Evolutionary conservation across 1,140 invertebrate genomes (phyloP).

Genomic region (Olivierus martensii): DNA sequence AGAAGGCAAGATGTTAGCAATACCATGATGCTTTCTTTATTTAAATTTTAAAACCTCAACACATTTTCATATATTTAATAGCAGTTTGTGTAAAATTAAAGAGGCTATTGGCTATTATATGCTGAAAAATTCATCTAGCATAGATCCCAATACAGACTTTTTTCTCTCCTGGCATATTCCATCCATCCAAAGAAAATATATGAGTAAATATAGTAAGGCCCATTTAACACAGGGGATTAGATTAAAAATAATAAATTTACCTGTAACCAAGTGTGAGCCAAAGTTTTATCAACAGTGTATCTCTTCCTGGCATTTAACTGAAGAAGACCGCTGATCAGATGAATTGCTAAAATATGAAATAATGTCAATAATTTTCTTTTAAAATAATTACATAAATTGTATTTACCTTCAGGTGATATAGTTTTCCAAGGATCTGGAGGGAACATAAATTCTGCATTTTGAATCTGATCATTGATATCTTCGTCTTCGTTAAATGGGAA

Average conservation of each 20-base stretch:
- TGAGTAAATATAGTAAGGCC: no score
- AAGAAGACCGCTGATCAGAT: constrained; percentile 91
- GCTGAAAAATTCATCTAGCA: no score
- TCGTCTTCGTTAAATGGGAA: constrained; percentile 99
- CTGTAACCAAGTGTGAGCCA: constrained; percentile 86
- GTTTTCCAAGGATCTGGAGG: constrained; percentile 96
- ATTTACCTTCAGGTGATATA: constrained; percentile 63
- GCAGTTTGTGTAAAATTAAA: no score
- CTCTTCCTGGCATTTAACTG: constrained; percentile 97
- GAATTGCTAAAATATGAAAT: constrained; percentile 50
- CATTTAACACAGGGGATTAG: no score
- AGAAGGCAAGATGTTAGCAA: no score
- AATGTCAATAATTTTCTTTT: background rate
- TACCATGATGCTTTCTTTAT: no score
- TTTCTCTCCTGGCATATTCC: no score
- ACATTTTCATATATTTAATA: no score
- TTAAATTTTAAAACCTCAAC: no score
- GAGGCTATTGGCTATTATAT: no score
- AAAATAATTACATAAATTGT: background rate
- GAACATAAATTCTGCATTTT: constrained; percentile 99
- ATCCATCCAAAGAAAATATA: no score
- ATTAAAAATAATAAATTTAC: constrained; percentile 35
- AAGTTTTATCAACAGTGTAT: constrained; percentile 90
- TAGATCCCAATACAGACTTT: no score
- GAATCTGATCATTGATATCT: constrained; percentile 98